A percentile compares a stretch with the other conserved stretches of the same genome.
These are phyloP conservation scores for Eledona agricola DNA, from an alignment of 2,888 invertebrate species.

Conservation along the genomic window DNA sequence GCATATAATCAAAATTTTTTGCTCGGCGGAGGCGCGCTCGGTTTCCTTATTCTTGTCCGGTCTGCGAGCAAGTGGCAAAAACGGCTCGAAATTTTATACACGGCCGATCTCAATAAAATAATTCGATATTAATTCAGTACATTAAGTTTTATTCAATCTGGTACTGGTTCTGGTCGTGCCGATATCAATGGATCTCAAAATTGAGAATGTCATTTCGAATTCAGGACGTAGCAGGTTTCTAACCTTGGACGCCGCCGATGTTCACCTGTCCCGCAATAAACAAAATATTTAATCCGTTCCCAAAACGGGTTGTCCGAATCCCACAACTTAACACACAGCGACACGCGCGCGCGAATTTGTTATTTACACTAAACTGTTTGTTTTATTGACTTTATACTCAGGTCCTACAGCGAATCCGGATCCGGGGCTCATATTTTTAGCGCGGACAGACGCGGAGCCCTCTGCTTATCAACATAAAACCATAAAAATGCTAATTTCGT, in stretches of 20 bases:
- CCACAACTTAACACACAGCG: slow-evolving; percentile 21
- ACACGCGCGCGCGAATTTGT: too few relatives aligned
- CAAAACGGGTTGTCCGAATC: slow-evolving; percentile 8
- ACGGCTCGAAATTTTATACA: slow-evolving; percentile 45
- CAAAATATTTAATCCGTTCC: slow-evolving; percentile 33
- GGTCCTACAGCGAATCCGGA: slow-evolving; percentile 16
- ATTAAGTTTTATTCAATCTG: slow-evolving; percentile 52
- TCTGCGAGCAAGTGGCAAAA: slow-evolving; percentile 20
- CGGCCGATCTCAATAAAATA: slow-evolving; percentile 50
- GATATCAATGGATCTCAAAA: slow-evolving; percentile 35
- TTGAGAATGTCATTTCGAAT: slow-evolving; percentile 34
- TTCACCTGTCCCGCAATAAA: slow-evolving; percentile 33
- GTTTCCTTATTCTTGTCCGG: too few relatives aligned
- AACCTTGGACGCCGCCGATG: slow-evolving; percentile 23
- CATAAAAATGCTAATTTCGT: slow-evolving; percentile 26
- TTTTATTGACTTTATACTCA: slow-evolving; percentile 24
- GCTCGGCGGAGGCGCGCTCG: too few relatives aligned
- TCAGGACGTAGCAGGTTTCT: slow-evolving; percentile 29
- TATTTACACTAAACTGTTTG: slow-evolving; percentile 20
- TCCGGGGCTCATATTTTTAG: slow-evolving; percentile 6
- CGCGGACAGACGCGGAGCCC: slow-evolving; percentile 11
- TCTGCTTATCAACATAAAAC: slow-evolving; percentile 12
- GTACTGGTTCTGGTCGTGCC: slow-evolving; percentile 47
- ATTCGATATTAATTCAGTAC: slow-evolving; percentile 55
- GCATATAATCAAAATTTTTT: slow-evolving; percentile 21